phyloP scores from a whole-genome alignment of 2,113 vertebrate species.

The Perca flavescens region DNA sequence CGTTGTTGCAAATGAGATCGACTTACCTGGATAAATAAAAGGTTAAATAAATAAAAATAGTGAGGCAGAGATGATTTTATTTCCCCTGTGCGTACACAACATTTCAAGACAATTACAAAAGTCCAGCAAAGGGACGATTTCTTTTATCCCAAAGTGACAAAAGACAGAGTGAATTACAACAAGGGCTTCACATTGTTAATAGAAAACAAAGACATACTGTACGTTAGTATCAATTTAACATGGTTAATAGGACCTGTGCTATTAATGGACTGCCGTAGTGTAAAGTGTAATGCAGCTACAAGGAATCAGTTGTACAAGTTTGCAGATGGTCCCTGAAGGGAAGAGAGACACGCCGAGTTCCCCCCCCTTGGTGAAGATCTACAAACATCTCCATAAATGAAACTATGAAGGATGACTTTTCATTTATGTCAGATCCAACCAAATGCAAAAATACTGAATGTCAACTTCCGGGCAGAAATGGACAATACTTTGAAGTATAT shows the following conservation, averaged over 20 bases:
- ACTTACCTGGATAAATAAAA: too few relatives aligned
- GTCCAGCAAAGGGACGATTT: background rate
- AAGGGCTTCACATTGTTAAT: background rate
- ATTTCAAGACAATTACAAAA: background rate
- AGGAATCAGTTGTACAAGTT: background rate
- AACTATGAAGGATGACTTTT: background rate
- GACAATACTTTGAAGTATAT: background rate
- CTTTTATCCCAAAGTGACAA: background rate
- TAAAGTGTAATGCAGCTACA: background rate
- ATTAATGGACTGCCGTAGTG: background rate
- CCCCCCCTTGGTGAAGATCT: constrained; percentile 1
- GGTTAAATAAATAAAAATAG: background rate
- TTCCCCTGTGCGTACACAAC: background rate
- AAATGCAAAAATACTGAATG: background rate
- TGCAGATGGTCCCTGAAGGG: constrained; percentile 25
- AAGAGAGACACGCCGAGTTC: background rate
- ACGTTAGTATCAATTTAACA: background rate
- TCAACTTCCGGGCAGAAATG: background rate
- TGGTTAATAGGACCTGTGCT: background rate
- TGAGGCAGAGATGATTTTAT: constrained; percentile 39
- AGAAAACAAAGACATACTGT: background rate
- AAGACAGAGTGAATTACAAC: background rate
- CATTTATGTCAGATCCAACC: background rate
- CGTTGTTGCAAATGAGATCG: too few relatives aligned
- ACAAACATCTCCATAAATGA: background rate